Percentiles rank a stretch among this genome's conserved stretches.
Conservation (phyloP, 2,113 vertebrate species). For the Oryzias curvinotus region DNA sequence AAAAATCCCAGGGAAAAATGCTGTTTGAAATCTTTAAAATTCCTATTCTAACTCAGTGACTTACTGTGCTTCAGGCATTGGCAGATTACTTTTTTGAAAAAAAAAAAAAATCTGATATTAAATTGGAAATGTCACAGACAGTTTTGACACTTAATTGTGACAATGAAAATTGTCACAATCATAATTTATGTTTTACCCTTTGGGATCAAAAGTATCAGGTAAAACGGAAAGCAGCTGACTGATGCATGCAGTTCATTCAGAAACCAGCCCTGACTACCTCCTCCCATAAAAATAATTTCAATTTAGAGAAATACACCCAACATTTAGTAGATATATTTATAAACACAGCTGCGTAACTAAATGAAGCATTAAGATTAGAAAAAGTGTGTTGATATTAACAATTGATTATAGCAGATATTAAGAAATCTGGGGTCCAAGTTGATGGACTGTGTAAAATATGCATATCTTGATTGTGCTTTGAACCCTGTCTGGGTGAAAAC, state of each 20-base stretch:
- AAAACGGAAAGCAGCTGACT: slow-evolving; percentile 42
- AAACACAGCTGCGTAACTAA: slow-evolving; percentile 1
- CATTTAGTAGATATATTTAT: neutral
- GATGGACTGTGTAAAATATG: too few species aligned
- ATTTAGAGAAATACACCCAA: slow-evolving; percentile 9
- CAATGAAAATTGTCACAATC: slow-evolving; percentile 60
- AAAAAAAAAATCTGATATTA: slow-evolving; percentile 9
- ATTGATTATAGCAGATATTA: neutral
- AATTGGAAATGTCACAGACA: slow-evolving; percentile 43
- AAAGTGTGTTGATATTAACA: neutral
- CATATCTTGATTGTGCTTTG: too few species aligned
- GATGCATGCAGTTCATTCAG: slow-evolving; percentile 41
- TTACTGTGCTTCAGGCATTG: slow-evolving; percentile 46
- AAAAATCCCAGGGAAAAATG: slow-evolving; percentile 22
- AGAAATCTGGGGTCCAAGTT: neutral
- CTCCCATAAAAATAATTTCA: slow-evolving; percentile 26
- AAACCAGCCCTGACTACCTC: slow-evolving; percentile 46
- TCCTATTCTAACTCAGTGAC: slow-evolving; percentile 25
- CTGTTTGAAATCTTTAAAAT: slow-evolving; percentile 53
- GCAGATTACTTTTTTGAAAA: slow-evolving; percentile 21
- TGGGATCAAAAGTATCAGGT: slow-evolving; percentile 40
- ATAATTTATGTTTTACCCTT: slow-evolving; percentile 39
- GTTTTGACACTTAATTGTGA: slow-evolving; percentile 51
- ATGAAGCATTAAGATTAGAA: neutral
- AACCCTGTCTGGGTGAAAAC: too few species aligned